Evolutionary conservation across 2,888 invertebrate species (phyloP).

Genomic region (Hirtodrosophila confusa): DNA sequence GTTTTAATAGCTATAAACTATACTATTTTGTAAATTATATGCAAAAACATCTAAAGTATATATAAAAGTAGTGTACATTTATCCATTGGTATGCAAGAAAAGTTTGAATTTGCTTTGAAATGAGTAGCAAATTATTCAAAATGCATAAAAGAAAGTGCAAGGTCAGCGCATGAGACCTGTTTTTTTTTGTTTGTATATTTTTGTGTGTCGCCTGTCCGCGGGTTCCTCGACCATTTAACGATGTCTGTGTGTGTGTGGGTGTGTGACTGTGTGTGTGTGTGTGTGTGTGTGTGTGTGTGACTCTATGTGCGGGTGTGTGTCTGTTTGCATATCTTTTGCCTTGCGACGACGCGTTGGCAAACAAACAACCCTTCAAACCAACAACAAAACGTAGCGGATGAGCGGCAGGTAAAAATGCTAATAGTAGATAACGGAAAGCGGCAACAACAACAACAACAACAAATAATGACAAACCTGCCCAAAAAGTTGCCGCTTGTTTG

Average conservation of each 20-base stretch:
- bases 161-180: constrained; percentile 3
- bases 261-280: neutral
- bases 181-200: no score
- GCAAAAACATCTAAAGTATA: no score
- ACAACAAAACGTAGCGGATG: constrained; percentile 46
- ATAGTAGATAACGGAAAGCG: constrained; percentile 64
- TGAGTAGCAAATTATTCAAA: constrained; percentile 1
- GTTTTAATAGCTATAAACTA: no score
- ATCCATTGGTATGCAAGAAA: no score
- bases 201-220: constrained; percentile 34
- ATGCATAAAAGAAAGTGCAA: constrained; percentile 8
- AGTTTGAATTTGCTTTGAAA: no score
- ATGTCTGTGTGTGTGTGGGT: no score
- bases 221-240: neutral
- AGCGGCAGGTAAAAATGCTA: constrained; percentile 69
- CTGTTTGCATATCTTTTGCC: constrained; percentile 27
- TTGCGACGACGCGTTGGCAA: constrained; percentile 16
- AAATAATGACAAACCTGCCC: constrained; percentile 38
- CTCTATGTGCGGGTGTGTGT: constrained; percentile 7
- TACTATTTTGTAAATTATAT: no score
- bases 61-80: no score
- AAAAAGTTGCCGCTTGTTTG: constrained; percentile 29
- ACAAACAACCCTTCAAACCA: constrained; percentile 45
- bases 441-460: constrained; percentile 20
- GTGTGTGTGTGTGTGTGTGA: neutral